Percentiles rank a stretch among this genome's conserved stretches.
These are phyloP conservation scores for Rotaria magnacalcarata DNA, from an alignment of 2,888 invertebrate species.

Conservation along the genomic window DNA sequence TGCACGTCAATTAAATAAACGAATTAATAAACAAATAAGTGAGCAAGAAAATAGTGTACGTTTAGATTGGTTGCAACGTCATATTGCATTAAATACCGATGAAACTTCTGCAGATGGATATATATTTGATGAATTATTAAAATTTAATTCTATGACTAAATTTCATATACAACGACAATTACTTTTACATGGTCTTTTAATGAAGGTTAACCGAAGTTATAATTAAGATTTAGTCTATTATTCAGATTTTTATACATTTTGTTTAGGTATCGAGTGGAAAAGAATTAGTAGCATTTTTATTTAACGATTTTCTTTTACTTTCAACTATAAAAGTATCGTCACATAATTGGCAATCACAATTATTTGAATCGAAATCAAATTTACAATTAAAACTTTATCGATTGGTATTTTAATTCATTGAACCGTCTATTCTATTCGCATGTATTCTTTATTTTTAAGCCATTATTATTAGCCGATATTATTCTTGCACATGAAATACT, in stretches of 20 bases:
- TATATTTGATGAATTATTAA: constrained; percentile 25
- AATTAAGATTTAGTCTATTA: no score
- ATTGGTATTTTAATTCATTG: neutral
- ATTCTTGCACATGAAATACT: neutral
- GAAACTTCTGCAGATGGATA: constrained; percentile 60
- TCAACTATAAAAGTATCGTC: constrained; percentile 55
- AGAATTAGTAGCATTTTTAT: no score
- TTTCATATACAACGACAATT: constrained; percentile 51
- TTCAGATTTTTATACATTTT: no score
- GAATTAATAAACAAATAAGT: constrained; percentile 65
- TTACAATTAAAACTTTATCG: constrained; percentile 22
- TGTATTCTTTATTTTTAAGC: neutral
- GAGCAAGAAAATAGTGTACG: constrained; percentile 68
- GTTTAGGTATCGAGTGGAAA: no score
- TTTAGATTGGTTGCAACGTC: constrained; percentile 56
- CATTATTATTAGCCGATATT: constrained; percentile 12
- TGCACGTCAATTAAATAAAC: constrained; percentile 63
- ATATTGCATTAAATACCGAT: neutral
- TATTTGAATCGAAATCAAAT: constrained; percentile 5
- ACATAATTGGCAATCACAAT: constrained; percentile 21
- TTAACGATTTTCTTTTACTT: constrained; percentile 53
- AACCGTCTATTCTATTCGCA: neutral
- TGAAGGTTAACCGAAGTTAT: neutral
- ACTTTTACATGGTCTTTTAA: constrained; percentile 2
- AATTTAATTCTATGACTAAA: neutral